Conservation (phyloP, 2,888 invertebrate species). For the Pristionchus mayeri region DNA sequence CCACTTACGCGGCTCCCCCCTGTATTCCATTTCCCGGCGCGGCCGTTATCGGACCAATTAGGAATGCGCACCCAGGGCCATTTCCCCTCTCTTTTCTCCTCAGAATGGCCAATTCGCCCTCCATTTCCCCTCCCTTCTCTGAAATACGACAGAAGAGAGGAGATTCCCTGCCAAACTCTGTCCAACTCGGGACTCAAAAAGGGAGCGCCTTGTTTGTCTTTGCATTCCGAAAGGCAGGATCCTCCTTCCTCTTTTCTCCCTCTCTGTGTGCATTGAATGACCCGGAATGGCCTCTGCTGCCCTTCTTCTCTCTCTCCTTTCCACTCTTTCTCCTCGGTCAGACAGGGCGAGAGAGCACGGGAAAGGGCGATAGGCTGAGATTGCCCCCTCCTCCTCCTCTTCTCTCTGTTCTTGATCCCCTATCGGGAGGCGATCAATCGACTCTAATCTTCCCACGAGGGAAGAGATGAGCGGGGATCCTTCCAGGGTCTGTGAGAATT, state of each 20-base stretch:
- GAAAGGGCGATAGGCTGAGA: no score
- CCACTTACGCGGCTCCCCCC: background rate
- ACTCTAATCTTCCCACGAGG: slow-evolving; percentile 22
- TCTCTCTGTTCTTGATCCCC: slow-evolving; percentile 6
- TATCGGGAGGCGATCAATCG: background rate
- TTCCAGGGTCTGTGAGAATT: background rate
- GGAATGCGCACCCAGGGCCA: background rate
- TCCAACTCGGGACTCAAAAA: no score
- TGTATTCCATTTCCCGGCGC: background rate
- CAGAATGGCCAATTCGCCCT: background rate
- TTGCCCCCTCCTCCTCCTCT: background rate
- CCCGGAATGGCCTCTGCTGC: background rate
- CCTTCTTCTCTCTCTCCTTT: background rate
- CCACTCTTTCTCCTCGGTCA: no score
- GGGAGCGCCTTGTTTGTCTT: background rate
- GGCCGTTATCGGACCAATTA: slow-evolving; percentile 4
- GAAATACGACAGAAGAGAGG: no score
- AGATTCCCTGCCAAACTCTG: no score
- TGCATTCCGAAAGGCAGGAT: background rate
- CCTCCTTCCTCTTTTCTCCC: no score
- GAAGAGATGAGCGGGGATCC: background rate
- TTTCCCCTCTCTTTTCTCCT: background rate
- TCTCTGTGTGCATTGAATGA: no score
- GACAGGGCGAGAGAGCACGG: no score
- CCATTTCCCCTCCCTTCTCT: background rate